Evolutionary conservation across 1,140 invertebrate species (phyloP).

Genomic region (Oncopodura yosiiana): DNA sequence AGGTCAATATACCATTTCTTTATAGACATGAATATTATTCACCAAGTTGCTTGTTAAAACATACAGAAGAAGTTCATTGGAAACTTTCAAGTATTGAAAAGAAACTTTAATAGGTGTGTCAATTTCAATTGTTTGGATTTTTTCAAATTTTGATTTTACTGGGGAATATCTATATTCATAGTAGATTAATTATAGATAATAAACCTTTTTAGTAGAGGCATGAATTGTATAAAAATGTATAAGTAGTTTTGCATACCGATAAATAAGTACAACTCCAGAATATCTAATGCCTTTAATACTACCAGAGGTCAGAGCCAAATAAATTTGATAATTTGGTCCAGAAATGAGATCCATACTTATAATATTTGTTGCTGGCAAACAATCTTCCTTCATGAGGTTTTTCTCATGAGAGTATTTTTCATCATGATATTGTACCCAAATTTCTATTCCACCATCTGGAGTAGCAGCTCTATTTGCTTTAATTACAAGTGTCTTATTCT

Average conservation of each 20-base stretch:
- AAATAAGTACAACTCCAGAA: slow-evolving; percentile 10
- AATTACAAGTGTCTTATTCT: slow-evolving; percentile 10
- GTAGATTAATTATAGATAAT: not conserved
- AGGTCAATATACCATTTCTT: not conserved
- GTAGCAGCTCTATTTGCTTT: not conserved
- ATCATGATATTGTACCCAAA: not conserved
- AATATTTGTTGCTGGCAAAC: slow-evolving; percentile 4
- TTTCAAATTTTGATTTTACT: not conserved
- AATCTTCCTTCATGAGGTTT: slow-evolving; percentile 9
- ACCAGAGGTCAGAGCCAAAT: not conserved
- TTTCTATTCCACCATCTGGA: not conserved
- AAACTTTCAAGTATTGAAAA: not conserved
- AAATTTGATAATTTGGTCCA: not conserved
- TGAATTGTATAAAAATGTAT: not conserved
- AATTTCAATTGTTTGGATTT: slow-evolving; percentile 8
- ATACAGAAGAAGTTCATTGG: slow-evolving; percentile 9
- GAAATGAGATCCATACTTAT: slow-evolving; percentile 3
- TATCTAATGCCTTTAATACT: not conserved
- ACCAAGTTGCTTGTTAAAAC: not conserved
- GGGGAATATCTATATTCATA: slow-evolving; percentile 1
- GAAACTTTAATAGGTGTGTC: slow-evolving; percentile 1
- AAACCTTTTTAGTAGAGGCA: not conserved
- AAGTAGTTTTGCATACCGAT: not conserved
- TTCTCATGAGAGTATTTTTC: too few species aligned
- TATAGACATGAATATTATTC: slow-evolving; percentile 6